These are phyloP conservation scores for Megaceryle torquata DNA, from an alignment of 2,113 vertebrate genomes.

Conservation along the genomic window DNA sequence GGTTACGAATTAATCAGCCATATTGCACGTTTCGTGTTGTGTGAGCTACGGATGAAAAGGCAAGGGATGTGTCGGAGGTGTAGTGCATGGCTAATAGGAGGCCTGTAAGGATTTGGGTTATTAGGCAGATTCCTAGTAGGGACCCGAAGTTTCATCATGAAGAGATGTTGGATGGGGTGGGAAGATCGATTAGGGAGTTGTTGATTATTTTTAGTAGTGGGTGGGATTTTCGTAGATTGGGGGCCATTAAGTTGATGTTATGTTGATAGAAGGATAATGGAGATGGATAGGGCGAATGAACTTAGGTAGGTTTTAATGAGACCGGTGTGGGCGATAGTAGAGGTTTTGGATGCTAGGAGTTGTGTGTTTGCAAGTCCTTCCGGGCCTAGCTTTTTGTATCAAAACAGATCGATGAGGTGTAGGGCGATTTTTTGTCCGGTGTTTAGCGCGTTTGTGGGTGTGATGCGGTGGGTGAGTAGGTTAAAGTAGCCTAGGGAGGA, in stretches of 20 bases:
- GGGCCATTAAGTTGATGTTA: neutral
- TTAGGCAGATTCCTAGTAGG: neutral
- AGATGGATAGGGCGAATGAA: neutral
- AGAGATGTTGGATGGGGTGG: neutral
- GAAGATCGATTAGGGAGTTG: neutral
- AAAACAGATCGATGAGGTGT: neutral
- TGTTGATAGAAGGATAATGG: neutral
- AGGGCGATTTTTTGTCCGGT: neutral
- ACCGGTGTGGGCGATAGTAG: rapidly evolving
- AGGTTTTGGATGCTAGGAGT: neutral
- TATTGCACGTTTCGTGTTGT: constrained; percentile 13
- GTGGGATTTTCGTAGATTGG: neutral
- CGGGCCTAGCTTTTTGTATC: neutral
- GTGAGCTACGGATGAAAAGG: neutral
- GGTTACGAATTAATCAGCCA: neutral
- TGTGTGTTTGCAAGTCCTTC: neutral
- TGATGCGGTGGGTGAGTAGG: rapidly evolving
- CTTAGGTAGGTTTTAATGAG: neutral
- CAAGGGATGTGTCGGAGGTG: neutral
- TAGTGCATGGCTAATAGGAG: constrained; percentile 32
- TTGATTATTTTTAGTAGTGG: neutral
- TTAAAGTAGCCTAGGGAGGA: neutral
- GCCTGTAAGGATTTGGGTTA: neutral
- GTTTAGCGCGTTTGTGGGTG: rapidly evolving
- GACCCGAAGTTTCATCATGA: constrained; percentile 59